Evolutionary conservation across 2,113 vertebrate genomes (phyloP), one percentile per base, ranked within the genome.

Genomic region (Nothocercus nigrocapillus): DNA sequence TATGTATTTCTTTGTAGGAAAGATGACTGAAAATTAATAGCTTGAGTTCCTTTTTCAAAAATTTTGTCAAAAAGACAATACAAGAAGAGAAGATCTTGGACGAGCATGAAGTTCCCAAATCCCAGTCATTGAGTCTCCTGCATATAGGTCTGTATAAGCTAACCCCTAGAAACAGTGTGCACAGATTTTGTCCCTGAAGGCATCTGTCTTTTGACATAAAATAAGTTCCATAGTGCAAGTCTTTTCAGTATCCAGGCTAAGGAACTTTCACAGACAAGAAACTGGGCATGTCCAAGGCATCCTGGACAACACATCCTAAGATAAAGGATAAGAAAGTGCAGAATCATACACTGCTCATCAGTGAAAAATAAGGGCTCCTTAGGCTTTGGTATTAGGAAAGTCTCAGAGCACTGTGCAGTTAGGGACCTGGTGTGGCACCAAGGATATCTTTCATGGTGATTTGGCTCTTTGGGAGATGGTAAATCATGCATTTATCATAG

Each of bases 161-260:
- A 75, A 49, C 15, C n/a, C 24, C 30, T 83, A 40, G 68, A 93
- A 94, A 8, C 5, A 54, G 17, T 14, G 15, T 2, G 0, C 4
- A 5, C 80, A 30, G 22, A 56, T 93, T 74, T 85, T 32, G 36
- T 62, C n/a, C 36, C 68, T 14, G 47, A 88, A 82, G 11, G 66
- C 16, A 49, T 86, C 28, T 22, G 0, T 63, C 13, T 42, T 30
- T n/a, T 21, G 24, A 59, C 28, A 64, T 34, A 59, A 49, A 7
- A 63, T 68, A 54, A 1, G 1, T 1, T 69, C 76, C 53, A n/a
- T 24, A 56, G 7, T 36, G 62, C 1, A 2, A 63, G 17, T 11
- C 16, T 7, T 47, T 27, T 63, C 22, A 56, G 10, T 75, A 76
- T 38, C 45, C 32, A 61, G 58, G 11, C 51, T 62, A 11, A 78